These are phyloP conservation scores for Crotophaga sulcirostris DNA, from an alignment of 2,113 vertebrate species.

Conservation along the genomic window DNA sequence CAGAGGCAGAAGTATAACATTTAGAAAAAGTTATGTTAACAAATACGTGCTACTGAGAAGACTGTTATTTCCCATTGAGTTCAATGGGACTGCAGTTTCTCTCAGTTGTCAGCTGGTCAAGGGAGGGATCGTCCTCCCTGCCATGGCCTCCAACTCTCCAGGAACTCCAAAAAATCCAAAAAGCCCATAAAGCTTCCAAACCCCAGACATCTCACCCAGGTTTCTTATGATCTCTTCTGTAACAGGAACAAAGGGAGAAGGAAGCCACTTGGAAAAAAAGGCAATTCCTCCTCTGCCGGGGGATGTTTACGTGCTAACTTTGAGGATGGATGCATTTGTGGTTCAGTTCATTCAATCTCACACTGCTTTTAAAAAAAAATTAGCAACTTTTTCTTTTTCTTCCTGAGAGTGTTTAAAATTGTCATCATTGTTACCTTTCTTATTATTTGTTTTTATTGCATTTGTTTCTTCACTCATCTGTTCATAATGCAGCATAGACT, in stretches of 20 bases:
- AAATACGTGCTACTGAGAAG: background rate
- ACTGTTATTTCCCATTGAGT: background rate
- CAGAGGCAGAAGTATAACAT: background rate
- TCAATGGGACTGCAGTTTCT: background rate
- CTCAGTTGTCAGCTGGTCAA: background rate
- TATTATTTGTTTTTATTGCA: constrained; percentile 49
- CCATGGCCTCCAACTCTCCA: background rate
- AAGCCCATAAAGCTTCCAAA: background rate
- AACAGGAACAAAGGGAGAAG: background rate
- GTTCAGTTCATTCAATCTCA: constrained; percentile 16
- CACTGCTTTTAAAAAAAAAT: background rate
- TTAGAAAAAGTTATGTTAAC: background rate
- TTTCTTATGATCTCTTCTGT: background rate
- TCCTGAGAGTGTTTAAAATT: background rate
- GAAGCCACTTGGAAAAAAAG: constrained; percentile 19
- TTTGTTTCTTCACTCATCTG: constrained; percentile 21
- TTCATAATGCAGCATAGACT: background rate
- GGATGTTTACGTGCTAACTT: constrained; percentile 11
- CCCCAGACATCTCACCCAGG: background rate
- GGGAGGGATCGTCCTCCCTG: background rate
- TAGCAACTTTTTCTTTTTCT: background rate
- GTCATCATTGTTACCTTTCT: constrained; percentile 17
- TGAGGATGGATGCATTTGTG: constrained; percentile 17
- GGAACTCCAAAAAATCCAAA: background rate
- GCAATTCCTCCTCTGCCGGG: background rate